These are phyloP conservation scores for Drosophila robusta DNA, from an alignment of 2,888 invertebrate genomes.

Conservation along the genomic window DNA sequence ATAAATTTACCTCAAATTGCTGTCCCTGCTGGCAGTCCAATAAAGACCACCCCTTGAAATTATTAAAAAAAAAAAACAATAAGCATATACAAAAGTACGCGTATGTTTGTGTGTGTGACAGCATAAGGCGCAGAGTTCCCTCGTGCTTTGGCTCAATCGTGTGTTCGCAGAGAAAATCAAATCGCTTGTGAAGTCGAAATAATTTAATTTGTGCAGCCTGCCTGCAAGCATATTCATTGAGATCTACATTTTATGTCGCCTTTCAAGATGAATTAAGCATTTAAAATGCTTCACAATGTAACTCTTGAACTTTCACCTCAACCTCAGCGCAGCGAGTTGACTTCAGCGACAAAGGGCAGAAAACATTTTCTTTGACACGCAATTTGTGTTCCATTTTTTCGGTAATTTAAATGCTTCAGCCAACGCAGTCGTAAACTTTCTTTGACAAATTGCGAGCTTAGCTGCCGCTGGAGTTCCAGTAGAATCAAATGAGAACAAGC, in stretches of 20 bases:
- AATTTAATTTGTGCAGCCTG: slow-evolving; percentile 63
- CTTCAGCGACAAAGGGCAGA: slow-evolving; percentile 12
- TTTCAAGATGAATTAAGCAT: slow-evolving; percentile 46
- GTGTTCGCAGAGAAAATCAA: slow-evolving; percentile 33
- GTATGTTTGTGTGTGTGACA: neutral
- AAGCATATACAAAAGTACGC: neutral
- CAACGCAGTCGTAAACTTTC: slow-evolving; percentile 63
- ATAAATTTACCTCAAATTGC: slow-evolving; percentile 39
- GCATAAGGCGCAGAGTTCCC: slow-evolving; percentile 28
- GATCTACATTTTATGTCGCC: slow-evolving; percentile 37
- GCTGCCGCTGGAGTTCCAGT: slow-evolving; percentile 13
- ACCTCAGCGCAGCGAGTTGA: slow-evolving; percentile 16
- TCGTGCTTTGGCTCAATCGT: slow-evolving; percentile 8
- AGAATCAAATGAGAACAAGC: slow-evolving; percentile 22
- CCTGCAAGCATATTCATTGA: slow-evolving; percentile 13
- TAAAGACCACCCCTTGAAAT: slow-evolving; percentile 24
- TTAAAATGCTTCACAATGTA: slow-evolving; percentile 44
- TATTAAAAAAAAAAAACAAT: slow-evolving; percentile 18
- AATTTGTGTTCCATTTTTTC: slow-evolving; percentile 43
- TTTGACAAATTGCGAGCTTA: slow-evolving; percentile 71
- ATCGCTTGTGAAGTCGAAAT: slow-evolving; percentile 58
- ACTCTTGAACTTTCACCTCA: slow-evolving; percentile 16
- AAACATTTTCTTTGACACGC: slow-evolving; percentile 53
- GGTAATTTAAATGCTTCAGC: slow-evolving; percentile 51
- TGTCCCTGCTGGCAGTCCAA: slow-evolving; percentile 18